Evolutionary conservation across 2,797 vertebrate species (phyloP), one percentile per base, ranked within the genome.

Genomic region (Dallia pectoralis): DNA sequence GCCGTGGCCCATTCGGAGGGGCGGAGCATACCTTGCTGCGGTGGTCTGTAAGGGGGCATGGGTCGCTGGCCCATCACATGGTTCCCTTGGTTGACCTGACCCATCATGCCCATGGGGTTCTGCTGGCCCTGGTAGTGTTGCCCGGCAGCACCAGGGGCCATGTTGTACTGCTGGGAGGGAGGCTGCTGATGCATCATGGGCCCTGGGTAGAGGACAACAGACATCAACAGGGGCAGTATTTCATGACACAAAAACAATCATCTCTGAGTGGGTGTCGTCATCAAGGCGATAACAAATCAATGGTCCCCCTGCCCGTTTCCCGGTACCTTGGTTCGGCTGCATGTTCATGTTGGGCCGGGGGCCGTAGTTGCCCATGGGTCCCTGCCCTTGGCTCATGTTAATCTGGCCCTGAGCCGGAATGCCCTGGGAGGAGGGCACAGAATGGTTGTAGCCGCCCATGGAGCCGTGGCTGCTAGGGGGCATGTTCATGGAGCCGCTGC

Each of bases 131-230:
- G 97, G 89, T 98, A 99, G 89, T 99, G 98, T 80, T 98, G 98
- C 15, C 93, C 96, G 0, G 92, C 93, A 63, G 95, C 95, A 81
- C 97, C 96, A 16, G 97, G 95, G 30, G 98, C 95, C 92, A 99
- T 96, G 87, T 91, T 99, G 88, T 99, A 99, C 81, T 99, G 97
- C 85, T 99, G 97, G 51, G 97, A 91, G 30, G 97, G 95, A 85
- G 97, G 95, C 83, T 99, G 98, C 90, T 99, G 98, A 87, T 99
- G 97, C 95, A 99, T 98, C 95, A 99, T 97, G 77, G 97, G 96
- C 82, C 96, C 98, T 99, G 86, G 12, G 3, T 65, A 16, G 68
- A 36, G 78, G 25, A 27, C 22, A 66, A 76, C 30, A 53, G 77
- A 8, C 25, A 30, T 9, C n/a, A 0, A 48, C 2, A 25, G 15